Percentiles rank a stretch among this genome's conserved stretches.
Evolutionary conservation across 2,888 invertebrate species (phyloP).

Genomic region (Melanostoma mellinum): DNA sequence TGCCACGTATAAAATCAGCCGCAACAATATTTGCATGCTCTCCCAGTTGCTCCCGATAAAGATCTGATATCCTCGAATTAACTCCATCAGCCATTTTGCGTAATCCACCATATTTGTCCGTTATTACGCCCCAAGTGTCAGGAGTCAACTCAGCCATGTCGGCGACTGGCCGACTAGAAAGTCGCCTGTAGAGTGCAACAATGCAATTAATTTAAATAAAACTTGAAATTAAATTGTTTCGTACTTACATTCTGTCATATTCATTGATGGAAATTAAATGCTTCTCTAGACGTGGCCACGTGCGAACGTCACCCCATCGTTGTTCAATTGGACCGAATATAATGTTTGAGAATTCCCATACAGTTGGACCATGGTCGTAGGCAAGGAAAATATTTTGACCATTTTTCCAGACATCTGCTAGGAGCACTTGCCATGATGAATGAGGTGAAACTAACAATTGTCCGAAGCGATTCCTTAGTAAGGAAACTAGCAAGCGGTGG

Average conservation of each 20-base stretch:
- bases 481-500: constrained; percentile 83
- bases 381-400: constrained; percentile 83
- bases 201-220: constrained; percentile 76
- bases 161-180: constrained; percentile 82
- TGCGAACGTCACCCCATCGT: constrained; percentile 87
- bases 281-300: constrained; percentile 82
- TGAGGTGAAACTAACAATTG: constrained; percentile 83
- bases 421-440: constrained; percentile 82
- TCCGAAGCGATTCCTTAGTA: constrained; percentile 83
- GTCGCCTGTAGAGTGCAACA: constrained; percentile 76
- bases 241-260: constrained; percentile 80
- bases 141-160: constrained; percentile 89
- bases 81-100: constrained; percentile 85
- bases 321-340: constrained; percentile 85
- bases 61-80: constrained; percentile 85
- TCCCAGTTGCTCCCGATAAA: constrained; percentile 83
- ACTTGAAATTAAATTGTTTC: constrained; percentile 76
- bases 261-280: constrained; percentile 82
- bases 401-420: constrained; percentile 83
- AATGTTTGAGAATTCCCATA: constrained; percentile 78
- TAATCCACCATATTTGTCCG: constrained; percentile 84
- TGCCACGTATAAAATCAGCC: constrained; percentile 85
- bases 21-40: constrained; percentile 85
- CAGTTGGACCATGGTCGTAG: constrained; percentile 82
- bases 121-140: constrained; percentile 84